Evolutionary conservation across 2,797 vertebrate genomes (phyloP), one percentile per base, ranked within the genome.

Genomic region (Alauda arvensis): DNA sequence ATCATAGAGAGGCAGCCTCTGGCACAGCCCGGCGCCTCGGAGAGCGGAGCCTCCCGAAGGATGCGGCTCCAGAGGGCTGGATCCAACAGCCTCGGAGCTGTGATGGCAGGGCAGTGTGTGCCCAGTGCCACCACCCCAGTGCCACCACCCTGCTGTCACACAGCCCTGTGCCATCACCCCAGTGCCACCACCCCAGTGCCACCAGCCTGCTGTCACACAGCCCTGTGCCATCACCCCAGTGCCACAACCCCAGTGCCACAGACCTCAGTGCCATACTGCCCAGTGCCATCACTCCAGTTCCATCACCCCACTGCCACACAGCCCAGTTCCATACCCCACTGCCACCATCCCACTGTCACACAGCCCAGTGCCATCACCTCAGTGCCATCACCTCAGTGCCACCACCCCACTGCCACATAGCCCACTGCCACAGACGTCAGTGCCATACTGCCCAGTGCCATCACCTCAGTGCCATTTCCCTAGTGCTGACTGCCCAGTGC

Each of bases 21-120:
- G 9, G 7, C 39, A 34, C 37, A 34, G 1, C 40, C 21, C 61
- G 13, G 8, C 0, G 2, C 86, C 28, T 39, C 3, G 1, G 18
- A 24, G 55, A 75, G 29, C 55, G 80, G 14, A 43, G 57, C 66
- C 68, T 89, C 88, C 83, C 43, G 0, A 33, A 49, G 67, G 85
- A 59, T 18, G 49, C 46, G 12, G 60, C 42, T 80, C 6, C 45
- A 11, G 7, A 34, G 56, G 20, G 14, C 49, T 46, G 43, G 45
- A 31, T 13, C 25, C 9, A 83, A 90, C 19, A 39, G 1, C 15
- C 33, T 19, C 39, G 6, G 42, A 10, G 53, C 16, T 1, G 18
- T 39, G 24, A 3, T 8, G 4, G 21, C 61, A 8, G 66, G 65
- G 66, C 82, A 82, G 37, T 4, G 40, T 48, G 80, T 65, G 69